phyloP scores from a whole-genome alignment of 2,797 vertebrate species.

The Sciaenops ocellatus region DNA sequence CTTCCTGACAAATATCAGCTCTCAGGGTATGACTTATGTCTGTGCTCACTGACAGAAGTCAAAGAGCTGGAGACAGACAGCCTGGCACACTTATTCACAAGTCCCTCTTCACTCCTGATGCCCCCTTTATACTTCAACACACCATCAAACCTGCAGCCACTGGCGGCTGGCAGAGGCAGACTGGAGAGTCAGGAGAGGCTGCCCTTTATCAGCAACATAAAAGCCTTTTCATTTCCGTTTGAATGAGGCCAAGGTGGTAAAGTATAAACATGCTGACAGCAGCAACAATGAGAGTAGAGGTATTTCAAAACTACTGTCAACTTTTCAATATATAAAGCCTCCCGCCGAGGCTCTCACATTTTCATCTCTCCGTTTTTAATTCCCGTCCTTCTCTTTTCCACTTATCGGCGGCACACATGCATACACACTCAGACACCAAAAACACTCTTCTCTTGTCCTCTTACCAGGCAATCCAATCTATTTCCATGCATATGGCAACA shows the following conservation, averaged over 20 bases:
- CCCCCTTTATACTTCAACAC: conserved; percentile 24
- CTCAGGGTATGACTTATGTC: conserved; percentile 19
- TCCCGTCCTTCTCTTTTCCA: conserved; percentile 5
- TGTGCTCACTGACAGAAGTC: conserved; percentile 21
- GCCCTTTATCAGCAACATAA: conserved; percentile 45
- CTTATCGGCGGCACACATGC: conserved; percentile 22
- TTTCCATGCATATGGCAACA: conserved; percentile 43
- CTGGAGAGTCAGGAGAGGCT: not conserved
- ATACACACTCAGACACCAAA: conserved; percentile 9
- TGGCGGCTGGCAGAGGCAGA: conserved; percentile 2
- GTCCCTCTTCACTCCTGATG: conserved; percentile 1
- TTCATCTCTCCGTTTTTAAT: conserved; percentile 36
- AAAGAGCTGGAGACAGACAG: conserved; percentile 23
- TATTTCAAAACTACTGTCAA: conserved; percentile 43
- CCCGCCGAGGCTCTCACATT: conserved; percentile 25
- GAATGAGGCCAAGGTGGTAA: conserved; percentile 25
- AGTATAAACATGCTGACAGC: conserved; percentile 56
- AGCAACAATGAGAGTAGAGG: conserved; percentile 38
- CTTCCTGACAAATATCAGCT: not conserved
- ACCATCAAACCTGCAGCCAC: conserved; percentile 33
- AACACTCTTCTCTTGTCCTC: conserved; percentile 28
- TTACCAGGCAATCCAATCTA: conserved; percentile 36
- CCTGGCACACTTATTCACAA: conserved; percentile 19
- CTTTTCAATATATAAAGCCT: conserved; percentile 28
- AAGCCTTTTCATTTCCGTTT: conserved; percentile 34